phyloP scores from a whole-genome alignment of 2,797 vertebrate species.

The Enteromius thamalakanensis region DNA sequence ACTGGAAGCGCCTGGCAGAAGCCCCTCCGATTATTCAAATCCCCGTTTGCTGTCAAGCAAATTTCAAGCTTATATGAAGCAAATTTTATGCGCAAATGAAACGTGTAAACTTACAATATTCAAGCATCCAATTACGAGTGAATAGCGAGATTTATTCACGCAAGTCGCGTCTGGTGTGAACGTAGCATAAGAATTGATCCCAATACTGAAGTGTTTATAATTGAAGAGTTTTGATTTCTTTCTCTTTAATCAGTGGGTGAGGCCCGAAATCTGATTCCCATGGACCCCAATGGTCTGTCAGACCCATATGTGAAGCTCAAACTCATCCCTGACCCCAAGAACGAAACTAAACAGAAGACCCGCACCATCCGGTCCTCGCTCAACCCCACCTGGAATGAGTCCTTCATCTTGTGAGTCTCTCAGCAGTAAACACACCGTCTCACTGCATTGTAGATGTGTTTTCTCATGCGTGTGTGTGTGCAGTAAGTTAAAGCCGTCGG shows the following conservation, averaged over 20 bases:
- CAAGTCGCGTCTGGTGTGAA: too few species aligned
- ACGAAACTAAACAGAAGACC: constrained; percentile 97
- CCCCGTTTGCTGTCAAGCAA: too few species aligned
- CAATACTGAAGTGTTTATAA: too few species aligned
- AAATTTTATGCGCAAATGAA: too few species aligned
- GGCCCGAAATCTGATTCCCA: constrained; percentile 95
- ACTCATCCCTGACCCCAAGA: constrained; percentile 96
- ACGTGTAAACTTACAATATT: too few species aligned
- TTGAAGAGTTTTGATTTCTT: background rate
- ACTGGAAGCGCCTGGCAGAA: too few species aligned
- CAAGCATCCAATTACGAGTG: too few species aligned
- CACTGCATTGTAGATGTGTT: constrained; percentile 70
- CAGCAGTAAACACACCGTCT: constrained; percentile 3
- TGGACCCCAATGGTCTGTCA: constrained; percentile 97
- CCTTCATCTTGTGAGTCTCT: constrained; percentile 92
- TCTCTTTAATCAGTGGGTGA: constrained; percentile 83
- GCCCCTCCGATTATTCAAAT: too few species aligned
- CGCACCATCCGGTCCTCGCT: constrained; percentile 95
- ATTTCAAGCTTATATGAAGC: too few species aligned
- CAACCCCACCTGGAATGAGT: constrained; percentile 95
- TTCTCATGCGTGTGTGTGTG: constrained; percentile 30
- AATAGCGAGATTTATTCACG: too few species aligned
- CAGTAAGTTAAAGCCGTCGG: constrained; percentile 91
- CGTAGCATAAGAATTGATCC: too few species aligned
- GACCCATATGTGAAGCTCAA: constrained; percentile 98